Evolutionary conservation across 2,888 invertebrate genomes (phyloP), one percentile per base, ranked within the genome.

Genomic region (Sicus ferrugineus): DNA sequence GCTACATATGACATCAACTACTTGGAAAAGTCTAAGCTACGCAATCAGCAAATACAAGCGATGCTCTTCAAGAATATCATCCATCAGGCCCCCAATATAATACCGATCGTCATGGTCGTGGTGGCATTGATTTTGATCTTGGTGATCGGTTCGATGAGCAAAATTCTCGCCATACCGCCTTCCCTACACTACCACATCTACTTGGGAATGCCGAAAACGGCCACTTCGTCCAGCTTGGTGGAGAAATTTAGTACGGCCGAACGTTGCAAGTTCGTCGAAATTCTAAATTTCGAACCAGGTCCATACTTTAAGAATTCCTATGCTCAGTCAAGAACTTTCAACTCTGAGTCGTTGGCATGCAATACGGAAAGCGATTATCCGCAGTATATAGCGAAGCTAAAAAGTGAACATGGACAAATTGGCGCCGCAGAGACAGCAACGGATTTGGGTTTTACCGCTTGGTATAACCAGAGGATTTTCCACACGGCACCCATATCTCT

Each of bases 391-490:
- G 59, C 19, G n/a, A 34, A 58, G 1, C 68, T 58, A 3, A 31
- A 4, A 0, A 69, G 0, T 54, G 42, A 69, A 3, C n/a, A 69
- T 6, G 19, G 63, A 23, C 77, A 75, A 38, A 59, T 75, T 26
- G 81, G 80, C 1, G 80, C 76, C 1, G 70, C 81, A 7, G 77
- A 80, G 0, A 68, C 73, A 52, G 6, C 52, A 11, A 1, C 26
- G 3, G 30, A 26, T 5, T 21, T n/a, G 28, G 11, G n/a, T 0
- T 23, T 75, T 0, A 68, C 69, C 14, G 75, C 70, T 0, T 82
- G 77, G 71, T 75, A 78, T 14, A 94, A 92, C 79, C 92, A 92
- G 80, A 91, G 92, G 77, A 90, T 92, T 0, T 92, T 89, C 78
- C 83, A 81, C 72, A 72, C 80, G 11, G 79, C 81, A 0, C 76